These are phyloP conservation scores for Apodemus sylvaticus DNA, from an alignment of 2,113 vertebrate genomes.

Conservation along the genomic window DNA sequence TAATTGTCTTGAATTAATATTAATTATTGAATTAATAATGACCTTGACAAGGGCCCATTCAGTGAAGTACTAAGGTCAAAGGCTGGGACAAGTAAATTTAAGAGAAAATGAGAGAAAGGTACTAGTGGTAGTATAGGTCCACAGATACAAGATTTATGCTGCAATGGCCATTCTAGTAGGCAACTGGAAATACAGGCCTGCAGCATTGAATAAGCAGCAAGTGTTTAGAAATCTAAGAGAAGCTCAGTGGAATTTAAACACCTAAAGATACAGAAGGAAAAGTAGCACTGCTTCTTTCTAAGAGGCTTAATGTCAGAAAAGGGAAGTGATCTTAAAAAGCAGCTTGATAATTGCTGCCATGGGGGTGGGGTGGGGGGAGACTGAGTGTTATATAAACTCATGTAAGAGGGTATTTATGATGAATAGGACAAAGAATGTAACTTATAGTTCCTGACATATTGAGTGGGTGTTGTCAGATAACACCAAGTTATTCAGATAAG, in stretches of 20 bases:
- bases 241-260: background rate
- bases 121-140: background rate
- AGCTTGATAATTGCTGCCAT: background rate
- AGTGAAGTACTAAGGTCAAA: background rate
- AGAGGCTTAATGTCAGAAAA: background rate
- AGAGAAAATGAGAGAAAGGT: background rate
- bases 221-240: background rate
- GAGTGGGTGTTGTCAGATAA: conserved; percentile 20
- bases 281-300: background rate
- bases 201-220: background rate
- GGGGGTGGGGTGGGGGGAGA: background rate
- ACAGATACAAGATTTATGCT: background rate
- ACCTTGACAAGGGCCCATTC: background rate
- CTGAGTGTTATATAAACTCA: background rate
- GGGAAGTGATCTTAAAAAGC: background rate
- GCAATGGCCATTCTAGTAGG: background rate
- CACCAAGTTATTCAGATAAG: conserved; percentile 7
- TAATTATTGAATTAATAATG: background rate
- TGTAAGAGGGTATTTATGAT: background rate
- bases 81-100: background rate
- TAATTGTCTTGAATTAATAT: background rate
- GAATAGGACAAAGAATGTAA: background rate
- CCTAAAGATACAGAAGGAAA: background rate
- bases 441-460: background rate
- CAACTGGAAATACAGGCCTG: background rate